A percentile compares a stretch with the other conserved stretches of the same genome.
Conservation (phyloP, 2,888 invertebrate genomes). For the Polyommatus icarus region DNA sequence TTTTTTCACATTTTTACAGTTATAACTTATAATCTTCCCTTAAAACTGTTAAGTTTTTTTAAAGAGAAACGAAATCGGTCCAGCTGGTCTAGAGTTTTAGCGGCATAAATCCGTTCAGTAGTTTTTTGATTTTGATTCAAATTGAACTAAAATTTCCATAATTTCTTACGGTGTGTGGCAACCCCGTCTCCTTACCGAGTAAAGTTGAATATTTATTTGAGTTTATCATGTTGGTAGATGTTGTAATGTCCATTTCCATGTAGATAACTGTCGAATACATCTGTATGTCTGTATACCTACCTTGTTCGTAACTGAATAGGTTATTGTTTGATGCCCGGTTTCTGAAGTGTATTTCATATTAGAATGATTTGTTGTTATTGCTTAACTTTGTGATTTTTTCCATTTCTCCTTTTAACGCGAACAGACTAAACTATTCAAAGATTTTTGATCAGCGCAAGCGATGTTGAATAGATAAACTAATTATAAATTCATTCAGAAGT, state of each 20-base stretch:
- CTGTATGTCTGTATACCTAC: neutral
- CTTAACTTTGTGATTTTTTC: too few relatives aligned
- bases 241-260: slow-evolving; percentile 22
- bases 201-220: slow-evolving; percentile 55
- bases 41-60: too few relatives aligned
- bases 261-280: slow-evolving; percentile 8
- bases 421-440: too few relatives aligned
- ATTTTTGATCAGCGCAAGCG: neutral
- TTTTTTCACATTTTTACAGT: too few relatives aligned
- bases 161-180: slow-evolving; percentile 13
- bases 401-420: too few relatives aligned
- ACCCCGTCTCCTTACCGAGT: neutral
- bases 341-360: neutral
- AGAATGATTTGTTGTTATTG: too few relatives aligned
- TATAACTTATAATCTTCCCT: too few relatives aligned
- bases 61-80: too few relatives aligned
- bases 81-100: too few relatives aligned
- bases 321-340: neutral
- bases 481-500: neutral
- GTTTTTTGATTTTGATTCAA: neutral
- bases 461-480: neutral
- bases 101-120: neutral
- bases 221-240: slow-evolving; percentile 51
- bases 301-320: neutral
- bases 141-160: neutral